Evolutionary conservation across 2,888 invertebrate species (phyloP).

Genomic region (Melitaea athalia): DNA sequence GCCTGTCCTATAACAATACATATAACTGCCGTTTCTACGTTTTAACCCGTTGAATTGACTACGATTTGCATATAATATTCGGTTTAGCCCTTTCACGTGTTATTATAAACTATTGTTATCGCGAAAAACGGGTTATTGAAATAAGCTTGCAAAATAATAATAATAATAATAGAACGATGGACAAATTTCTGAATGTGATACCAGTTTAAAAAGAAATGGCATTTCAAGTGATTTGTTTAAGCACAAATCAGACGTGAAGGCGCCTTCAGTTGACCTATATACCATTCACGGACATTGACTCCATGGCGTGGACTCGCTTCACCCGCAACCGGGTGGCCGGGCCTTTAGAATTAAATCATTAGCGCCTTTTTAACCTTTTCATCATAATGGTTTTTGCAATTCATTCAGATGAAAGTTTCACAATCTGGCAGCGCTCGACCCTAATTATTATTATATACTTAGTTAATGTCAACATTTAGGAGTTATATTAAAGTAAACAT

Average conservation of each 20-base stretch:
- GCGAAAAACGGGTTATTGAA: constrained; percentile 59
- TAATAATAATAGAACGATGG: constrained; percentile 46
- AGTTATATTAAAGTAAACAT: neutral
- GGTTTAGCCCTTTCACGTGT: constrained; percentile 57
- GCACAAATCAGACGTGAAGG: constrained; percentile 73
- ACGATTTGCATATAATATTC: constrained; percentile 49
- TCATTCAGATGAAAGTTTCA: constrained; percentile 22
- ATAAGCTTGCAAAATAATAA: constrained; percentile 29
- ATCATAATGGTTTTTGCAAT: constrained; percentile 30
- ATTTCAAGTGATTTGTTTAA: constrained; percentile 53
- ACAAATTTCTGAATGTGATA: constrained; percentile 41
- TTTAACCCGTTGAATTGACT: constrained; percentile 49
- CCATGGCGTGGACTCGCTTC: constrained; percentile 50
- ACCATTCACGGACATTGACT: constrained; percentile 73
- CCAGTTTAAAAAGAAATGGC: constrained; percentile 50
- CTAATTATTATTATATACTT: constrained; percentile 27
- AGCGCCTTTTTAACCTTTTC: constrained; percentile 30
- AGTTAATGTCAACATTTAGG: neutral
- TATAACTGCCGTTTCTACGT: constrained; percentile 47
- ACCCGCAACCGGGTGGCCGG: constrained; percentile 28
- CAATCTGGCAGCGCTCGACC: constrained; percentile 17
- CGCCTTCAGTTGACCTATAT: constrained; percentile 79
- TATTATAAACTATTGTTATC: constrained; percentile 60
- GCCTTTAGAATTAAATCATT: constrained; percentile 35
- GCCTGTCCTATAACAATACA: constrained; percentile 49